Base-by-base conservation (phyloP, 2,888 invertebrate species). In the Protophormia terraenovae region DNA sequence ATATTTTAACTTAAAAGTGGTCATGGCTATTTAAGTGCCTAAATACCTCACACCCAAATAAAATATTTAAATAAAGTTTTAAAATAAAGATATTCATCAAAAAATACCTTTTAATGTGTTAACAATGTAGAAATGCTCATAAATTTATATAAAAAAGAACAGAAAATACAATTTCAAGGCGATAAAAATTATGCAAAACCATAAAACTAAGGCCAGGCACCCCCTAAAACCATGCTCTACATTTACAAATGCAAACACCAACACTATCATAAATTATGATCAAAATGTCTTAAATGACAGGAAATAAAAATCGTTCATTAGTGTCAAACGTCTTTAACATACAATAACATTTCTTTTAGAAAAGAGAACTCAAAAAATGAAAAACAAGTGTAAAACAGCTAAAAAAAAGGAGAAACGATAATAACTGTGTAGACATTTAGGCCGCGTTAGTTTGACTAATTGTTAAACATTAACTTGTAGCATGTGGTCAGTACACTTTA, bases 391-490 rank as follows among this genome's bases (percentile, higher is more conserved):
- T 67, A 67, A 22, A 66, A 64, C 27, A 45, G 79, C 24, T 50
- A 53, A 32, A 62, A 41, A 29, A 29, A 53, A 27, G 60, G 38
- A 55, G 19, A 22, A 6, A 22, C 27, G 22, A 64, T 82, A 82
- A 71, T 55, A 55, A 8, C 55, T 35, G 66, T 80, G 45, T 64
- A 73, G 72, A 75, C 60, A 81, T 84, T 82, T 79, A 64, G 75
- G 71, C 78, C 78, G 75, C 72, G 73, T 78, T 85, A 78, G 67
- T 85, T 85, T 85, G 85, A 85, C 85, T 85, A 85, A 85, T 85
- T 85, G 85, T 71, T 79, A 29, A 64, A 50, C 85, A 85, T 85
- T 85, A 85, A 85, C 85, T 85, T 85, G 85, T 85, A 85, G 85
- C 82, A 85, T 85, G 85, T 79, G 78, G 80, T 62, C 66, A 45